Percentiles rank a stretch among this genome's conserved stretches.
These are phyloP conservation scores for Cryptus armator DNA, from an alignment of 2,888 invertebrate genomes.

Conservation along the genomic window DNA sequence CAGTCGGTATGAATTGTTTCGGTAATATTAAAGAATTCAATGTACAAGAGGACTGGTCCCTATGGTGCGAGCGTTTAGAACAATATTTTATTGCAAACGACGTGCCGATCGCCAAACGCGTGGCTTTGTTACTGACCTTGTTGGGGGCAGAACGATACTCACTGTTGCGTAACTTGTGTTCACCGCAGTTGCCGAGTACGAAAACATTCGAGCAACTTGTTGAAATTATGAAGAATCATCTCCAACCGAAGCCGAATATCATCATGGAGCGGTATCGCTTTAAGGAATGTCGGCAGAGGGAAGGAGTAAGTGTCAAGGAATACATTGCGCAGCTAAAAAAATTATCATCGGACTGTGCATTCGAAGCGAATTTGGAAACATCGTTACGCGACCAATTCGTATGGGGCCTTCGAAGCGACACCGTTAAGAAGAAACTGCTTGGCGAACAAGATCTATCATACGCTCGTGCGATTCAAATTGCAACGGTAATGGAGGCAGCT, in stretches of 20 bases:
- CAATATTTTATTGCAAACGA: no score
- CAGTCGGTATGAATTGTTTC: no score
- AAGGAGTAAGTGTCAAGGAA: constrained; percentile 42
- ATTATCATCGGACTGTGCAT: constrained; percentile 27
- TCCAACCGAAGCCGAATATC: constrained; percentile 61
- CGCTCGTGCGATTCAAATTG: not conserved
- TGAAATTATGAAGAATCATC: no score
- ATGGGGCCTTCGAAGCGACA: constrained; percentile 33
- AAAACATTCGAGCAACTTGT: no score
- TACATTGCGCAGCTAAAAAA: constrained; percentile 62
- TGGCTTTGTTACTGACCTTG: no score
- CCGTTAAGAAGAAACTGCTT: constrained; percentile 35
- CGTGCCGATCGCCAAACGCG: no score
- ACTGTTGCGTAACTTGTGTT: no score
- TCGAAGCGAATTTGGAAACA: constrained; percentile 16
- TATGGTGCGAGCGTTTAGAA: no score
- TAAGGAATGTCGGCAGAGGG: constrained; percentile 63
- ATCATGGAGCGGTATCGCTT: constrained; percentile 67
- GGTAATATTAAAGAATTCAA: no score
- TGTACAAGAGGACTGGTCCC: no score
- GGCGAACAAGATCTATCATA: constrained; percentile 24
- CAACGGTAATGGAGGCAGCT: constrained; percentile 14
- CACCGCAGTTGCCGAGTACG: no score
- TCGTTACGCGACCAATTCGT: constrained; percentile 41
- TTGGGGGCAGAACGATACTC: no score